These are phyloP conservation scores for Aphidius colemani DNA, from an alignment of 2,888 invertebrate species.

Conservation along the genomic window DNA sequence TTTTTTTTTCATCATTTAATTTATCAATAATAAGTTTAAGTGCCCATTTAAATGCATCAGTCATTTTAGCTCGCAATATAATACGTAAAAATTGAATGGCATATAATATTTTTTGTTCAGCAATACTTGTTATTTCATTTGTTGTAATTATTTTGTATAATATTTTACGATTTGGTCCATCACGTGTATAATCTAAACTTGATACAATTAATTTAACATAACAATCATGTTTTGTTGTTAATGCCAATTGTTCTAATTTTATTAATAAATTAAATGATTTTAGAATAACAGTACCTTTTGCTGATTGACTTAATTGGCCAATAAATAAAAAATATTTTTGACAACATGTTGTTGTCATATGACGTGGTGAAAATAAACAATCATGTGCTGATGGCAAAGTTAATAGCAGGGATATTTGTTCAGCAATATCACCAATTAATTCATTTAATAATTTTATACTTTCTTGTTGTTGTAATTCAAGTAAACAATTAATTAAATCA, in stretches of 20 bases:
- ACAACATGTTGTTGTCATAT: constrained; percentile 86
- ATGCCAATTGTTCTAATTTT: constrained; percentile 75
- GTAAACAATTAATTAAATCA: constrained; percentile 76
- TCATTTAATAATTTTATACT: constrained; percentile 75
- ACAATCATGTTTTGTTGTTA: constrained; percentile 84
- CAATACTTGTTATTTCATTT: constrained; percentile 57
- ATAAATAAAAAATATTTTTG: constrained; percentile 94
- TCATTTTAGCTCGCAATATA: constrained; percentile 76
- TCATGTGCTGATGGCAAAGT: constrained; percentile 80
- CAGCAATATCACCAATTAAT: constrained; percentile 78
- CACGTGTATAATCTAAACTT: constrained; percentile 83
- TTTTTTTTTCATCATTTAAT: constrained; percentile 80
- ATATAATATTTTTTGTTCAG: constrained; percentile 74
- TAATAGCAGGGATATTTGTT: constrained; percentile 74
- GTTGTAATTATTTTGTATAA: constrained; percentile 64
- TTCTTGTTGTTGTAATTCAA: constrained; percentile 72
- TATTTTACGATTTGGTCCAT: constrained; percentile 73
- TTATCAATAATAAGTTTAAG: constrained; percentile 83
- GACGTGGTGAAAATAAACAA: constrained; percentile 85
- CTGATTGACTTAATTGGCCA: constrained; percentile 80
- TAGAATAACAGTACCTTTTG: constrained; percentile 72
- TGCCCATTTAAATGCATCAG: constrained; percentile 84
- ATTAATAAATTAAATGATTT: constrained; percentile 62
- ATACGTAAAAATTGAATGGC: constrained; percentile 90
- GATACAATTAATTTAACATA: constrained; percentile 93